These are phyloP conservation scores for Sorex maritimensis DNA, from an alignment of 2,797 vertebrate species.

Conservation along the genomic window DNA sequence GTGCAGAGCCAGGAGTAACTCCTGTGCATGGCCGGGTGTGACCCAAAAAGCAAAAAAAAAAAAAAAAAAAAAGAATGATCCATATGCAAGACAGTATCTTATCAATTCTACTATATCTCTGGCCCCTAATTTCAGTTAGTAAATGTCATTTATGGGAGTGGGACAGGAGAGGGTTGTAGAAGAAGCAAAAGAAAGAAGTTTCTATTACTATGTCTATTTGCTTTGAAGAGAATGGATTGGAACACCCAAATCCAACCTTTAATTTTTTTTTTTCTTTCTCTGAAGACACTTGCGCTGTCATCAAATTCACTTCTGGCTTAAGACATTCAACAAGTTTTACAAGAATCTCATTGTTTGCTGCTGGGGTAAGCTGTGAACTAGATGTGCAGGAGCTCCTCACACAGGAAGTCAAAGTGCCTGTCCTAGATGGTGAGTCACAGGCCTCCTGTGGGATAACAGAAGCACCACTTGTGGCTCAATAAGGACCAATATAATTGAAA, in stretches of 20 bases:
- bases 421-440: neutral
- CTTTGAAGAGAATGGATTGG: slow-evolving; percentile 7
- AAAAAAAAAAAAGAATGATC: too few relatives aligned
- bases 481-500: slow-evolving; percentile 38
- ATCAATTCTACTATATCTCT: too few relatives aligned
- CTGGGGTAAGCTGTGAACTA: neutral
- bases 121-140: too few relatives aligned
- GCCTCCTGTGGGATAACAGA: slow-evolving; percentile 24
- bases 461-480: neutral
- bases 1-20: too few relatives aligned
- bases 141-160: too few relatives aligned
- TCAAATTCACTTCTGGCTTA: neutral
- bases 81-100: too few relatives aligned
- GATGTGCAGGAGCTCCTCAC: neutral
- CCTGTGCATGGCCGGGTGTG: too few relatives aligned
- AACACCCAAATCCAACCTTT: neutral
- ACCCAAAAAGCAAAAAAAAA: too few relatives aligned
- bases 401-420: neutral
- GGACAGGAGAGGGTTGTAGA: too few relatives aligned
- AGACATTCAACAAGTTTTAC: neutral
- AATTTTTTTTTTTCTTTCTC: neutral
- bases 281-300: neutral
- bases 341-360: neutral
- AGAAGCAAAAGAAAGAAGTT: too few relatives aligned
- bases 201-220: neutral